Conservation (phyloP, 2,113 vertebrate genomes). For the Polypterus senegalus region DNA sequence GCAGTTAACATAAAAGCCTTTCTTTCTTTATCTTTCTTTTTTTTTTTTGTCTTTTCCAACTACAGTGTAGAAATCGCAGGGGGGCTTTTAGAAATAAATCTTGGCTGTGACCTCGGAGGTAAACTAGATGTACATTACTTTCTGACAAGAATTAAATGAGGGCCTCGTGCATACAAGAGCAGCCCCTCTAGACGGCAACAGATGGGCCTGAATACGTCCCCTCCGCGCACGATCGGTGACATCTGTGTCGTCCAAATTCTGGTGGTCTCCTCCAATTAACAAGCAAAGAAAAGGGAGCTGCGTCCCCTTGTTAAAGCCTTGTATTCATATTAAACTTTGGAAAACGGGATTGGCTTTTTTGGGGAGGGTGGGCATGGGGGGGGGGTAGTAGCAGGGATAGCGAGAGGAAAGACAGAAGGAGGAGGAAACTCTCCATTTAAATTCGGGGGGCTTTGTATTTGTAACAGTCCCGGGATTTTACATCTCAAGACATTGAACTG, state of each 20-base stretch:
- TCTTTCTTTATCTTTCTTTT: constrained; percentile 57
- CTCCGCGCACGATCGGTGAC: constrained; percentile 69
- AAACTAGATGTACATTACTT: constrained; percentile 78
- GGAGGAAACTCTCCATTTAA: constrained; percentile 20
- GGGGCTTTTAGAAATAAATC: constrained; percentile 67
- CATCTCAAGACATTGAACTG: no score
- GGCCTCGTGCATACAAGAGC: constrained; percentile 68
- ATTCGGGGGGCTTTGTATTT: neutral
- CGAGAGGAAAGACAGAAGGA: constrained; percentile 7
- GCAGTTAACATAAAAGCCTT: constrained; percentile 71
- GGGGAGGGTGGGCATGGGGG: neutral
- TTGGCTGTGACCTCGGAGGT: constrained; percentile 66
- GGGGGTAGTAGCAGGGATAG: no score
- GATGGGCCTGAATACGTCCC: constrained; percentile 74
- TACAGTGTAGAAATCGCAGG: constrained; percentile 61
- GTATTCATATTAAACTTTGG: constrained; percentile 1
- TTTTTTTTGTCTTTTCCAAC: constrained; percentile 57
- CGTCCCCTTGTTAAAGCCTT: neutral
- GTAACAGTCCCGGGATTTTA: neutral
- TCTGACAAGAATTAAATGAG: constrained; percentile 80
- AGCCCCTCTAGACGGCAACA: constrained; percentile 66
- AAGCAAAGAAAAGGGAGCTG: constrained; percentile 31
- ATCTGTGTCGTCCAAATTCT: constrained; percentile 75
- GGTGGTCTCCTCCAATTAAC: constrained; percentile 71
- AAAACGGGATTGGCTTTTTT: neutral